Evolutionary conservation across 1,140 invertebrate species (phyloP).

Genomic region (Drosophila varians): DNA sequence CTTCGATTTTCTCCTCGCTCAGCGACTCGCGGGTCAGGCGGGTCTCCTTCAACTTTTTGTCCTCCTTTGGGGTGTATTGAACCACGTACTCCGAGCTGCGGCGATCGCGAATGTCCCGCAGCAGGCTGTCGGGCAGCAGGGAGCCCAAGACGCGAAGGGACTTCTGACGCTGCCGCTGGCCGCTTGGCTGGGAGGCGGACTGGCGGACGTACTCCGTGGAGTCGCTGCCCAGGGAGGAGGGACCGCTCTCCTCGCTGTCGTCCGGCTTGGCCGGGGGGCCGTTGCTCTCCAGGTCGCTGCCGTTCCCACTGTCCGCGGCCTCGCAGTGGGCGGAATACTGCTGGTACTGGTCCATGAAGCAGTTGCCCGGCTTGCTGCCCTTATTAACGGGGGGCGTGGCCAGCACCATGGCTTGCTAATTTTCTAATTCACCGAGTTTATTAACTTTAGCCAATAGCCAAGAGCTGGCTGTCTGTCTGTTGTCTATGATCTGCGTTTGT

Average conservation of each 20-base stretch:
- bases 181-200: slow-evolving; percentile 60
- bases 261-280: slow-evolving; percentile 81
- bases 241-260: slow-evolving; percentile 80
- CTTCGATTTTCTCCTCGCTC: slow-evolving; percentile 69
- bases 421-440: slow-evolving; percentile 1
- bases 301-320: slow-evolving; percentile 91
- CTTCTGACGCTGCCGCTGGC: slow-evolving; percentile 62
- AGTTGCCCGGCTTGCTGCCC: slow-evolving; percentile 85
- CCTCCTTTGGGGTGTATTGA: slow-evolving; percentile 41
- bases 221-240: slow-evolving; percentile 79
- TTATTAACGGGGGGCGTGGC: slow-evolving; percentile 42
- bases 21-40: slow-evolving; percentile 63
- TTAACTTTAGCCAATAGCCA: neutral
- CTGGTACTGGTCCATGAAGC: slow-evolving; percentile 82
- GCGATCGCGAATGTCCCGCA: slow-evolving; percentile 78
- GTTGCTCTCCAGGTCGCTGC: slow-evolving; percentile 89
- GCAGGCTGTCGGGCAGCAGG: slow-evolving; percentile 73
- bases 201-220: slow-evolving; percentile 71
- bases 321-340: slow-evolving; percentile 86
- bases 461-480: slow-evolving; percentile 13
- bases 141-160: slow-evolving; percentile 61
- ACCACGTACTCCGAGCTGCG: slow-evolving; percentile 60
- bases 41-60: slow-evolving; percentile 42
- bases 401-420: slow-evolving; percentile 55
- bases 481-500: slow-evolving; percentile 18